Percentiles rank a stretch among this genome's conserved stretches.
Conservation (phyloP, 2,888 invertebrate species). For the Andricus quercusramuli region DNA sequence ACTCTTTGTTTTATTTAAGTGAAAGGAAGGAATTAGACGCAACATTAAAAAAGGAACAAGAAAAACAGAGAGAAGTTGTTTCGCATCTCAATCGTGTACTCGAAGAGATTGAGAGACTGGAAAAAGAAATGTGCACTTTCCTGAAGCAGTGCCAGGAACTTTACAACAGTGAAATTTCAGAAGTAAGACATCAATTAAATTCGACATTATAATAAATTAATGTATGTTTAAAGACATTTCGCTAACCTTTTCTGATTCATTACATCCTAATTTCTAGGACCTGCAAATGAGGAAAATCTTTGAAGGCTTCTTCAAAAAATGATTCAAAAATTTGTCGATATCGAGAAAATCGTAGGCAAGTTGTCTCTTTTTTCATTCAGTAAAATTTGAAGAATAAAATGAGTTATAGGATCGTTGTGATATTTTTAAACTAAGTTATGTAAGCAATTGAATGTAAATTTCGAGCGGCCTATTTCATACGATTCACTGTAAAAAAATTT, state of each 20-base stretch:
- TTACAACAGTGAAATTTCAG: slow-evolving; percentile 59
- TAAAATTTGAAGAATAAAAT: too few relatives aligned
- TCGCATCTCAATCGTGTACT: background rate
- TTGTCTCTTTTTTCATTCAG: too few relatives aligned
- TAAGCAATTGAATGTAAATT: too few relatives aligned
- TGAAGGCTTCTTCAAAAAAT: background rate
- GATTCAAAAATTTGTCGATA: too few relatives aligned
- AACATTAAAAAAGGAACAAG: background rate
- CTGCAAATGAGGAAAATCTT: background rate
- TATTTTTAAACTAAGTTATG: too few relatives aligned
- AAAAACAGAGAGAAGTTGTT: background rate
- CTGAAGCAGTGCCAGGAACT: slow-evolving; percentile 56
- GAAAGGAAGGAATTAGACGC: background rate
- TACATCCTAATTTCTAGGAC: background rate
- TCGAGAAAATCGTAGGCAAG: too few relatives aligned
- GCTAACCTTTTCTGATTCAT: background rate
- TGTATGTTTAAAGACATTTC: background rate
- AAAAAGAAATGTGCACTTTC: slow-evolving; percentile 52
- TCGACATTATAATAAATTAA: too few relatives aligned
- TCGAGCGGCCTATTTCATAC: too few relatives aligned
- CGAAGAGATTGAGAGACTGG: background rate
- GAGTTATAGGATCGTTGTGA: too few relatives aligned
- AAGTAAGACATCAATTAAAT: slow-evolving; percentile 49
- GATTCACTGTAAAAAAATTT: too few relatives aligned
- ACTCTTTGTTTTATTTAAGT: background rate